Percentiles rank a stretch among this genome's conserved stretches.
These are phyloP conservation scores for Zoanthus sansibaricus DNA, from an alignment of 92 coral and sea anemone genomes.

Conservation along the genomic window DNA sequence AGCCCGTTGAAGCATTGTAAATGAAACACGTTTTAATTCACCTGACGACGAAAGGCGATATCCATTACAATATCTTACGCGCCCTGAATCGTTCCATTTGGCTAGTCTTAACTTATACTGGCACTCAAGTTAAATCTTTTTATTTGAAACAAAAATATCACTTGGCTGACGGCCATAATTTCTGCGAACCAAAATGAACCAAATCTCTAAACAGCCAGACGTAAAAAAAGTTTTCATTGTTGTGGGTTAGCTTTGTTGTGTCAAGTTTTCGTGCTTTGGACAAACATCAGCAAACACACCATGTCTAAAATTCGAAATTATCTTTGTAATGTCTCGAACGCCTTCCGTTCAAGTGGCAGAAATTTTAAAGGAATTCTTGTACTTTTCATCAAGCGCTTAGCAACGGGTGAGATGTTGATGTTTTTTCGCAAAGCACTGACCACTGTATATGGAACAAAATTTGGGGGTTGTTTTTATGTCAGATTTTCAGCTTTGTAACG, in stretches of 20 bases:
- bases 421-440: not conserved
- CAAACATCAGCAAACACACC: conserved; percentile 1
- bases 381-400: conserved; percentile 35
- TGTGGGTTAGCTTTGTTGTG: not conserved
- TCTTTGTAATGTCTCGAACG: conserved; percentile 8
- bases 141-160: not conserved
- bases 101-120: too few relatives aligned
- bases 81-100: too few relatives aligned
- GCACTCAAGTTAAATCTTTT: not conserved
- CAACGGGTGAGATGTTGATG: conserved; percentile 1
- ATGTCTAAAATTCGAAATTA: conserved; percentile 17
- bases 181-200: not conserved
- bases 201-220: not conserved
- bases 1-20: not conserved
- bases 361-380: conserved; percentile 35
- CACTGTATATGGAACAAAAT: not conserved
- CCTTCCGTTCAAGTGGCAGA: conserved; percentile 33
- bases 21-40: too few relatives aligned
- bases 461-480: not conserved
- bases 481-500: not conserved
- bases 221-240: not conserved
- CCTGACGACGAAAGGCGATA: too few relatives aligned
- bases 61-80: too few relatives aligned
- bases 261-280: not conserved
- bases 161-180: not conserved